Evolutionary conservation across 1,140 invertebrate species (phyloP), one percentile per base, ranked within the genome.

Genomic region (Drosophila bocqueti): DNA sequence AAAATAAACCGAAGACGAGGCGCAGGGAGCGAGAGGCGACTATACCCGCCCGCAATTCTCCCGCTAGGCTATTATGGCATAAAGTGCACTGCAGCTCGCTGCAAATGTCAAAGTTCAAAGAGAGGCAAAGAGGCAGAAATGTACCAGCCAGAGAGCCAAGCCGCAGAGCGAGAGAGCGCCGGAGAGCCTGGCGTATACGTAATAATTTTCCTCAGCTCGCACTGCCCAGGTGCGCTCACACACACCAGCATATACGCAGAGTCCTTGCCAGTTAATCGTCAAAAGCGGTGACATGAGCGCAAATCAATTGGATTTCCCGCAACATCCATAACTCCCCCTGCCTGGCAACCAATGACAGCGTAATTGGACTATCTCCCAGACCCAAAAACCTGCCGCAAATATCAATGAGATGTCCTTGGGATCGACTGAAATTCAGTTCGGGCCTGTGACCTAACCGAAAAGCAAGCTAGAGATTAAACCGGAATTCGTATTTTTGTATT

Each of bases 31-130:
- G 52, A 38, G 16, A 26, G 54, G n/a, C 40, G 50, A n/a, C 65
- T 49, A 42, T 49, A 45, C 60, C 67, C 65, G 49, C 61, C 75
- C 55, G 68, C 68, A 60, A 45, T 71, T 71, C 46, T 59, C 54
- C 42, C 40, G 46, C 60, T 54, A 72, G 67, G 71, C 46, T 72
- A 73, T 74, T 65, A 54, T 50, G 60, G 43, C 60, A 64, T 65
- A 68, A 77, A 77, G 57, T 76, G 75, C 75, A 76, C 46, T 76
- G 75, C 75, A 77, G 63, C 64, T 54, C 47, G 42, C 47, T 54
- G 73, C 57, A 78, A 78, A 78, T 78, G 75, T 78, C 75, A 78
- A 78, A 78, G 75, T 78, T 78, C 73, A 78, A 34, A 60, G 63
- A 67, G 34, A 45, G 47, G 50, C 36, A 52, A 7, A 43, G 60